phyloP scores from a whole-genome alignment of 2,888 invertebrate genomes.

The Eremobia ochroleuca region DNA sequence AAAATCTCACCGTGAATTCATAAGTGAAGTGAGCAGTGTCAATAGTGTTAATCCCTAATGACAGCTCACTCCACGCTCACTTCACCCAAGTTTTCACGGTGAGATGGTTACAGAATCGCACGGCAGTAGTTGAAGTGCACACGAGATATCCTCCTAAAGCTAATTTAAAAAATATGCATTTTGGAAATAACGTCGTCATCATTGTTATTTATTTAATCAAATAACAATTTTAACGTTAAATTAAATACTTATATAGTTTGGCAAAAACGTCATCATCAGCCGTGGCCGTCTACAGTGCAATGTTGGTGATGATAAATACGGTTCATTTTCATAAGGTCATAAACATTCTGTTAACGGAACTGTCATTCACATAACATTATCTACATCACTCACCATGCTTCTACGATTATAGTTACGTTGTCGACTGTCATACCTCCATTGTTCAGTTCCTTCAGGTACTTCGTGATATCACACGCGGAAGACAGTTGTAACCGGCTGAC shows the following conservation, averaged over 20 bases:
- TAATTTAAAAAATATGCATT: background rate
- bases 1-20: too few species aligned
- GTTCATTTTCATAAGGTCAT: background rate
- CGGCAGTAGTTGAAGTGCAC: background rate
- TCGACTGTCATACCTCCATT: constrained; percentile 25
- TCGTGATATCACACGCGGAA: constrained; percentile 47
- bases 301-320: background rate
- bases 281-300: background rate
- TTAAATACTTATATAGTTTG: background rate
- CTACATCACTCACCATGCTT: background rate
- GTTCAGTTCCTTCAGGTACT: constrained; percentile 31
- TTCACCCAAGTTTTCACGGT: too few species aligned
- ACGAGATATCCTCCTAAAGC: background rate
- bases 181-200: background rate
- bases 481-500: constrained; percentile 8
- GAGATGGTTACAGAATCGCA: too few species aligned
- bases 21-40: too few species aligned
- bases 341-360: constrained; percentile 9
- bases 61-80: too few species aligned
- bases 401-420: constrained; percentile 24
- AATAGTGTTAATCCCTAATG: too few species aligned
- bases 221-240: too few species aligned
- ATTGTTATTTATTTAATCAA: background rate
- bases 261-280: background rate
- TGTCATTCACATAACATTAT: background rate